Evolutionary conservation across 2,113 vertebrate species (phyloP).

Genomic region (Onychostoma macrolepis): DNA sequence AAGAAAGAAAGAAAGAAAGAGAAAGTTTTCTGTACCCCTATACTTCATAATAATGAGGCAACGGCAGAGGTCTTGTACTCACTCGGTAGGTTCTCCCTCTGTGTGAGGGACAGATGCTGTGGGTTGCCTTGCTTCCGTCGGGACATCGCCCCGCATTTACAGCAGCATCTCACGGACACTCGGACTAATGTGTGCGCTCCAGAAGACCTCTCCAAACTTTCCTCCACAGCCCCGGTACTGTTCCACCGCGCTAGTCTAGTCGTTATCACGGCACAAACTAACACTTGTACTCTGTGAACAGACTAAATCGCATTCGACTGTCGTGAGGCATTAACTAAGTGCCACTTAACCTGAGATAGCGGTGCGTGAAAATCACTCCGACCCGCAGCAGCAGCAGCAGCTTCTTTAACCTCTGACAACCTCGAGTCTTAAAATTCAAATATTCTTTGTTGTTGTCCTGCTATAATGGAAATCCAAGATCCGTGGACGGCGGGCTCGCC

Average conservation of each 20-base stretch:
- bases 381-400: neutral
- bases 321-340: neutral
- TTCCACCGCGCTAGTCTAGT: neutral
- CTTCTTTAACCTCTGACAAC: neutral
- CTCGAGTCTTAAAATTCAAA: neutral
- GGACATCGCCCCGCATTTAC: constrained; percentile 99
- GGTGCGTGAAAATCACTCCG: neutral
- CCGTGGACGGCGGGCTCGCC: constrained; percentile 69
- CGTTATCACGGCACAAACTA: neutral
- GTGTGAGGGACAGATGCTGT: constrained; percentile 94
- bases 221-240: constrained; percentile 22
- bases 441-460: constrained; percentile 42
- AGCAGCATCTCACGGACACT: constrained; percentile 97
- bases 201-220: constrained; percentile 56
- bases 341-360: constrained; percentile 26
- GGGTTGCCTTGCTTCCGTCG: constrained; percentile 99
- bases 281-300: neutral
- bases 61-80: constrained; percentile 71
- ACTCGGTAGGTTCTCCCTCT: constrained; percentile 94
- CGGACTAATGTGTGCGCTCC: constrained; percentile 76
- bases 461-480: constrained; percentile 61
- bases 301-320: neutral
- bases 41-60: neutral
- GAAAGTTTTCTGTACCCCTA: too few relatives aligned
- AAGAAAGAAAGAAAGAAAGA: too few relatives aligned